Evolutionary conservation across 2,888 invertebrate genomes (phyloP).

Genomic region (Sinodicranocentrus sp.): DNA sequence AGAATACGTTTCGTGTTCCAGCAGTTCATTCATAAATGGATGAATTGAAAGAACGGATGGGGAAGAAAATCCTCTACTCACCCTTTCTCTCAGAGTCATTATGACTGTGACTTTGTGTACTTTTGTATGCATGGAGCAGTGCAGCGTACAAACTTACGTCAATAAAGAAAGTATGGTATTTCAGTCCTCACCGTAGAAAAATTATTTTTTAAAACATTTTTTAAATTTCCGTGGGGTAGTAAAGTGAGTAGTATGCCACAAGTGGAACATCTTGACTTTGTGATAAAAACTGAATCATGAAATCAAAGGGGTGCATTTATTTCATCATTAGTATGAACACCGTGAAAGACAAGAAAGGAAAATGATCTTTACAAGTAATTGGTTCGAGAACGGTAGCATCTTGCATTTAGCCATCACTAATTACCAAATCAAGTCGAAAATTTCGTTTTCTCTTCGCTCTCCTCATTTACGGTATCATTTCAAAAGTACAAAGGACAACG

Average conservation of each 20-base stretch:
- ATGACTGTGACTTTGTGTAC: too few species aligned
- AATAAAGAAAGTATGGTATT: not conserved
- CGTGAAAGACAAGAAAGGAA: conserved; percentile 14
- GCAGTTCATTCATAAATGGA: conserved; percentile 26
- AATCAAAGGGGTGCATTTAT: conserved; percentile 30
- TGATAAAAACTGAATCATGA: not conserved
- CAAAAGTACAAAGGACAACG: too few species aligned
- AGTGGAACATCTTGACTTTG: not conserved
- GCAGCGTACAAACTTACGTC: not conserved
- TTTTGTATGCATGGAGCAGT: too few species aligned
- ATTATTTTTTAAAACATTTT: too few species aligned
- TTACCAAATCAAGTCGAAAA: conserved; percentile 59
- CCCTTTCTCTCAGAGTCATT: too few species aligned
- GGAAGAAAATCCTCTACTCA: not conserved
- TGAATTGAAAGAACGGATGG: not conserved
- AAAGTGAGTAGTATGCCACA: too few species aligned
- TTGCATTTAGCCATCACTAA: conserved; percentile 62
- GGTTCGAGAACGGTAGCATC: conserved; percentile 57
- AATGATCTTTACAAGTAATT: conserved; percentile 32
- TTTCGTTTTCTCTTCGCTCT: conserved; percentile 2
- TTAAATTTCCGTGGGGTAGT: too few species aligned
- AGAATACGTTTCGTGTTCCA: not conserved
- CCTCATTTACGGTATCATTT: not conserved
- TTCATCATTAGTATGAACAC: conserved; percentile 34
- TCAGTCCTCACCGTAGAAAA: not conserved